Base-by-base conservation (phyloP, 2,888 invertebrate genomes). In the Agrochola circellaris region DNA sequence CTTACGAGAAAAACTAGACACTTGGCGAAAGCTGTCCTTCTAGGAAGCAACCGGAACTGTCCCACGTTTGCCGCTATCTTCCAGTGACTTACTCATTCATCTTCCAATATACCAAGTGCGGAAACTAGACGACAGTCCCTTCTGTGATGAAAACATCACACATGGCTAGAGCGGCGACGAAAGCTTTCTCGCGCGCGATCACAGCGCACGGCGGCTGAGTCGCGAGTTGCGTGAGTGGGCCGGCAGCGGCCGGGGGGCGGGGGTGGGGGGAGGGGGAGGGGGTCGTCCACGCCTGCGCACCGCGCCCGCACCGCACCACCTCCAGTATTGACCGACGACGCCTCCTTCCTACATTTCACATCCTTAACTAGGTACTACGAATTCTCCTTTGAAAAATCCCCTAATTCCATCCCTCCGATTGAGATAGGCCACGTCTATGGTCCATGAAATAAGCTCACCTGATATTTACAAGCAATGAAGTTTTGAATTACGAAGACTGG, bases 241-340 rank as follows among this genome's bases (percentile, higher is more conserved):
- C 89, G 93, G 91, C 91, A 86, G 89, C 87, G 89, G 92, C 91
- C 75, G 73, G 92, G 91, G 91, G 92, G 85, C 88, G 90, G 92
- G 93, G 93, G 92, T 7, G 26, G 38, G 93, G 92, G 76, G 1
- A 17, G 51, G 51, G 20, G 51, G 75, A 81, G 42, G 34, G 78
- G 78, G 76, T 75, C 76, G 64, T 92, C 93, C 95, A 94, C 95
- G 94, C 95, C 94, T 94, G 95, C 94, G 95, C 94, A 88, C 93
- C 93, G 91, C 93, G 88, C 93, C 93, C 95, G 93, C 95, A 88
- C 95, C 94, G 95, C 95, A 92, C 96, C 95, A 96, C 95, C 96
- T 95, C 93, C 95, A 95, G 96, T 96, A 96, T 96, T 96, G 96
- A 96, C 96, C 96, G 95, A 96, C 95, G 95, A 95, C 96, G 96